A percentile compares a stretch with the other conserved stretches of the same genome.
phyloP scores from a whole-genome alignment of 2,113 vertebrate genomes.

The Platichthys flesus region DNA sequence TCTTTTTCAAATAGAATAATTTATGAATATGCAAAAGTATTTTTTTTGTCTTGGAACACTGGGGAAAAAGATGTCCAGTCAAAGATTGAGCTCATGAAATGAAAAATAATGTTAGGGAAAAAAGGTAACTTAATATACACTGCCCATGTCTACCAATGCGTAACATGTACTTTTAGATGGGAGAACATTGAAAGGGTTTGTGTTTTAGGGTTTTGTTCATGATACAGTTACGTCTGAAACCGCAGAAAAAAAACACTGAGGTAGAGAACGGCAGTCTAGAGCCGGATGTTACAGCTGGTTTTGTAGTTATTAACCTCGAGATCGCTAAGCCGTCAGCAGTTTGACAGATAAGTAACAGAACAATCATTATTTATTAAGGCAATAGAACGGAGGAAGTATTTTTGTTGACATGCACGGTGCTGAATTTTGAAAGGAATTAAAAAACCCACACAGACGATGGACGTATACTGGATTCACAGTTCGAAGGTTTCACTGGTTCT shows the following conservation, averaged over 20 bases:
- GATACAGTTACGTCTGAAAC: background rate
- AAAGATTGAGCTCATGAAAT: background rate
- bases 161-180: background rate
- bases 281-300: too few species aligned
- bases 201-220: background rate
- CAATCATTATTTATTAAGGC: background rate
- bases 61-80: background rate
- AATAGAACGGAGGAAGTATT: background rate
- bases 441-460: background rate
- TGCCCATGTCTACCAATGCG: background rate
- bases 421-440: background rate
- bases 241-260: background rate
- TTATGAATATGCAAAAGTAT: background rate
- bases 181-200: background rate
- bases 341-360: constrained; percentile 1
- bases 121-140: background rate
- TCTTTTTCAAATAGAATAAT: background rate
- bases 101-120: background rate
- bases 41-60: background rate
- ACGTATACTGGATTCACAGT: background rate
- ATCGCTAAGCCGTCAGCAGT: background rate
- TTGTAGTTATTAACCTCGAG: background rate
- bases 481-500: background rate
- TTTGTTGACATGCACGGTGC: background rate
- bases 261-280: background rate